These are phyloP conservation scores for Brachyrhaphis roseni DNA, from an alignment of 2,797 vertebrate genomes.

Conservation along the genomic window DNA sequence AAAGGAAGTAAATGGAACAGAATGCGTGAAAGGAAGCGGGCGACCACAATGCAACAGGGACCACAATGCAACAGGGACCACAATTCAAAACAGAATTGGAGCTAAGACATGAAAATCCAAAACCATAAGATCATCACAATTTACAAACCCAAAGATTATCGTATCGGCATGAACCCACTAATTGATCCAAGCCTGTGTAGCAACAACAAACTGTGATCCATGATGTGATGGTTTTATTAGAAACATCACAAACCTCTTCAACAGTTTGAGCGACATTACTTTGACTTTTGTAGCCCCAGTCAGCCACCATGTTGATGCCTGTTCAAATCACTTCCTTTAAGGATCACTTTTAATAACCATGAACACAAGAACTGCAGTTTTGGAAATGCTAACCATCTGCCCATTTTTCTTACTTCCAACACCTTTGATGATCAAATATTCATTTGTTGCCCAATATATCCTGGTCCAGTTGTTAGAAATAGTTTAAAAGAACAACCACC, in stretches of 20 bases:
- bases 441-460: background rate
- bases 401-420: background rate
- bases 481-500: background rate
- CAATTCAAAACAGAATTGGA: background rate
- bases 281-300: background rate
- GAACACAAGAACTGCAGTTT: background rate
- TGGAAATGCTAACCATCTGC: background rate
- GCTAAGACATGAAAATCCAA: background rate
- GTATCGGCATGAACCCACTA: background rate
- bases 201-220: background rate
- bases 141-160: background rate
- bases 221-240: background rate
- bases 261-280: background rate
- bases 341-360: background rate
- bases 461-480: background rate
- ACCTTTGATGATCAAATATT: background rate
- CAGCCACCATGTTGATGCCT: background rate
- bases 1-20: background rate
- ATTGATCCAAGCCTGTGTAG: background rate
- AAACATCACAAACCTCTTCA: background rate
- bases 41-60: background rate
- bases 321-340: background rate
- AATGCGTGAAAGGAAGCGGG: background rate
- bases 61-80: background rate
- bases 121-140: background rate